Evolutionary conservation across 2,113 vertebrate genomes (phyloP), one percentile per base, ranked within the genome.

Genomic region (Cyanocitta stelleri): DNA sequence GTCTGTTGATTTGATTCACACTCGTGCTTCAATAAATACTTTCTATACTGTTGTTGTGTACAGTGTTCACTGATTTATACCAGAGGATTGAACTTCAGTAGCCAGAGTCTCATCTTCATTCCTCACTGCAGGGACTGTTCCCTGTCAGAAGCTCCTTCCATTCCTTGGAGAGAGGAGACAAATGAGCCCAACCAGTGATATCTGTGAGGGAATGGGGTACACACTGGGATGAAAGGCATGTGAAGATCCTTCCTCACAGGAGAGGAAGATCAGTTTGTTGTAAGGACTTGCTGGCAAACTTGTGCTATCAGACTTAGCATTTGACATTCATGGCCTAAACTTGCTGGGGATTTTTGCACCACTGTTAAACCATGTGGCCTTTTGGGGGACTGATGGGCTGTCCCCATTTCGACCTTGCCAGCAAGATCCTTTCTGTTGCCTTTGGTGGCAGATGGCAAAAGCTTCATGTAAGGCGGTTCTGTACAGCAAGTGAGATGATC

Each of bases 1-100:
- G 33, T 61, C 77, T 93, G 29, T 61, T 95, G 72, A 48, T 94
- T 95, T 88, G 82, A 93, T 51, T 96, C 92, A 84, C 17, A 35
- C 21, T 78, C 49, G 56, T 78, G 44, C 61, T 95, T 93, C 52
- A 58, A 49, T 79, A n/a, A 83, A 81, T 35, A 33, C 33, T 79
- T 62, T 21, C 80, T 85, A 43, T 20, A 26, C 39, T 90, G 62
- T 76, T 0, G 0, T 37, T 22, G 33, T 46, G 13, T 79, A 49
- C 18, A 33, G 23, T 9, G 35, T 77, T 91, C 78, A 48, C n/a
- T 74, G 64, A 61, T 81, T 63, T 75, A 41, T 49, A 48, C 32
- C 61, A 78, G 64, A 88, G n/a, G 56, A 63, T 4, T 87, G 75
- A 84, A 81, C 79, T 74, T 63, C 18, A 64, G 35, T 43, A 63